phyloP scores from a whole-genome alignment of 2,888 invertebrate genomes.

The Drosophila atripex region DNA sequence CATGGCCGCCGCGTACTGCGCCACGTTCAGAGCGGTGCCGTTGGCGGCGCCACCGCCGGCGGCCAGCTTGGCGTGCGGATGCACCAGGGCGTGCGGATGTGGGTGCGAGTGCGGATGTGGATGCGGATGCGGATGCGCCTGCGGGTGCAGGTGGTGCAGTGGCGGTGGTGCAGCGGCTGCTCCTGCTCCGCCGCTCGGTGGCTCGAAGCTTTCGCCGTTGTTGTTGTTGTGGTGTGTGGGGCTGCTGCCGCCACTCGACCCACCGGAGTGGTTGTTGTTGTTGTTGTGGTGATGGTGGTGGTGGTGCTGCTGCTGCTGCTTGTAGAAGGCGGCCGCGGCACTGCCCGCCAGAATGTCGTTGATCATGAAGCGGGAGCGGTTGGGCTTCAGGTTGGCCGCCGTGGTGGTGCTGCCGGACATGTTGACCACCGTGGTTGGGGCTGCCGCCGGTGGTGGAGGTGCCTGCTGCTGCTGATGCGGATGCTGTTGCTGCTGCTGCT shows the following conservation, averaged over 20 bases:
- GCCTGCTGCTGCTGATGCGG: conserved; percentile 42
- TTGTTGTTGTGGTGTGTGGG: conserved; percentile 42
- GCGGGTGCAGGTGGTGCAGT: conserved; percentile 33
- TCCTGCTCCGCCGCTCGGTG: conserved; percentile 7
- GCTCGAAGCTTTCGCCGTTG: conserved; percentile 31
- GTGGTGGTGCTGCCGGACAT: conserved; percentile 61
- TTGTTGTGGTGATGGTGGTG: conserved; percentile 40
- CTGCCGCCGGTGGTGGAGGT: conserved; percentile 45
- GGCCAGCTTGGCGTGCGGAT: conserved; percentile 68
- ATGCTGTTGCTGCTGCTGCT: conserved; percentile 46
- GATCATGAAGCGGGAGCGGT: conserved; percentile 82
- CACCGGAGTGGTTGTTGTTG: conserved; percentile 51
- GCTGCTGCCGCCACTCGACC: conserved; percentile 47
- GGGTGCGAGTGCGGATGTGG: conserved; percentile 42
- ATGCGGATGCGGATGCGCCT: conserved; percentile 49
- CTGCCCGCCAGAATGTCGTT: conserved; percentile 82
- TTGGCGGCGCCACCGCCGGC: conserved; percentile 57
- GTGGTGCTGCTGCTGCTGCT: conserved; percentile 72
- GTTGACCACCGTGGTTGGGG: conserved; percentile 33
- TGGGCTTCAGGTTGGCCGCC: conserved; percentile 80
- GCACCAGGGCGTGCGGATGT: conserved; percentile 53
- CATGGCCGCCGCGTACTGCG: conserved; percentile 81
- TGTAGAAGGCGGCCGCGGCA: conserved; percentile 81
- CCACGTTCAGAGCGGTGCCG: conserved; percentile 72
- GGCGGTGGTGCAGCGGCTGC: conserved; percentile 32